Evolutionary conservation across 2,113 vertebrate genomes (phyloP), one percentile per base, ranked within the genome.

Genomic region (Nicator chloris): DNA sequence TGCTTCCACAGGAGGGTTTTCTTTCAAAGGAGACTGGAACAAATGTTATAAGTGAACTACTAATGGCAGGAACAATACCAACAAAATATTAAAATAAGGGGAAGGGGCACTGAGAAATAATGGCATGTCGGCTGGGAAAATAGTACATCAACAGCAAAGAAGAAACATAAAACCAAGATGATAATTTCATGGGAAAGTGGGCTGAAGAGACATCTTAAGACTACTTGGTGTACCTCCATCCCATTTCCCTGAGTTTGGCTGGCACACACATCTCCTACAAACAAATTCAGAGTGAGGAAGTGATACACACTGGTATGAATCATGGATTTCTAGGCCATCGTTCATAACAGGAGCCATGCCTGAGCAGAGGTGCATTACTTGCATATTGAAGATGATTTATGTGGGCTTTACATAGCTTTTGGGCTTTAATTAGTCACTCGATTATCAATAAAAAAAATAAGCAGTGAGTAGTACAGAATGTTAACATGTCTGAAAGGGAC

Each of bases 391-490:
- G 86, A 97, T 96, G 92, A 98, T 98, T 97, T 97, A 98, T 97
- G 89, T 95, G 90, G 10, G 61, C 91, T 97, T 98, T 97, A 95
- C 68, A 57, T 95, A 96, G 95, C 96, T 93, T 90, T 82, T 96
- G 82, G 93, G 83, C 95, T 97, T 98, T 96, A 98, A 98, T 98
- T 98, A 98, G 98, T 98, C 95, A 98, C 95, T 95, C 97, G 96
- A 97, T 95, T 98, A 98, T 98, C 97, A 98, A 97, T 98, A 97
- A 97, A 97, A 97, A 97, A 98, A 98, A 97, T 98, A 98, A 98
- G 91, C 88, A 89, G 68, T 56, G 86, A 94, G 56, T 49, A 79
- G 64, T 71, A 88, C 53, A 70, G 96, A 92, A 97, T 80, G 60
- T 90, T 96, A 97, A 91, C 91, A 42, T 90, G 77, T 87, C 68